A percentile compares a stretch with the other conserved stretches of the same genome.
phyloP scores from a whole-genome alignment of 2,113 vertebrate genomes.

The Pelecanoides urinatrix region DNA sequence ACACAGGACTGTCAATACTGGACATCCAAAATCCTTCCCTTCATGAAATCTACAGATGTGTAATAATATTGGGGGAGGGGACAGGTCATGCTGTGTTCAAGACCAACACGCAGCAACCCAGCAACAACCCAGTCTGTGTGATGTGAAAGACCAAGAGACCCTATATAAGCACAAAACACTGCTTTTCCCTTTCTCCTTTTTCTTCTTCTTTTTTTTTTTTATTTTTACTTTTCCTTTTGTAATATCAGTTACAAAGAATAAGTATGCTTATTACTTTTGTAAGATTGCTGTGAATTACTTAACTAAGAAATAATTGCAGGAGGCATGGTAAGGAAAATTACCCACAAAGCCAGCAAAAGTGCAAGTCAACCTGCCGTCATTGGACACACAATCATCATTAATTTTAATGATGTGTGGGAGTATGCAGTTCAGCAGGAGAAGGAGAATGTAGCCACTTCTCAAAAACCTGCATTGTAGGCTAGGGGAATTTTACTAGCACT shows the following conservation, averaged over 20 bases:
- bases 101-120: background rate
- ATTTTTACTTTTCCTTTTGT: background rate
- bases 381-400: conserved; percentile 29
- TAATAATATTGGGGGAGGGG: background rate
- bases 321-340: conserved; percentile 15
- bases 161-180: background rate
- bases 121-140: background rate
- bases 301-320: conserved; percentile 40
- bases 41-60: background rate
- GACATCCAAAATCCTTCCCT: background rate
- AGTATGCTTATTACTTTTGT: conserved; percentile 12
- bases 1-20: background rate
- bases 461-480: background rate
- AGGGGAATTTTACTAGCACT: conserved; percentile 53
- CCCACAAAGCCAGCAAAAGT: conserved; percentile 39
- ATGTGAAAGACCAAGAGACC: background rate
- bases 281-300: conserved; percentile 59
- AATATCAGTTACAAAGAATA: conserved; percentile 22
- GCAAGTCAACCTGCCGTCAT: background rate
- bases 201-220: background rate
- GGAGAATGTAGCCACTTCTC: background rate
- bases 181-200: background rate
- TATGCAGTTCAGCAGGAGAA: background rate
- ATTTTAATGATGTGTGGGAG: conserved; percentile 62
- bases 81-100: background rate